Percentiles rank a stretch among this genome's conserved stretches.
phyloP scores from a whole-genome alignment of 37 sponge, comb jelly and placozoan species.

The Crambe crambe region DNA sequence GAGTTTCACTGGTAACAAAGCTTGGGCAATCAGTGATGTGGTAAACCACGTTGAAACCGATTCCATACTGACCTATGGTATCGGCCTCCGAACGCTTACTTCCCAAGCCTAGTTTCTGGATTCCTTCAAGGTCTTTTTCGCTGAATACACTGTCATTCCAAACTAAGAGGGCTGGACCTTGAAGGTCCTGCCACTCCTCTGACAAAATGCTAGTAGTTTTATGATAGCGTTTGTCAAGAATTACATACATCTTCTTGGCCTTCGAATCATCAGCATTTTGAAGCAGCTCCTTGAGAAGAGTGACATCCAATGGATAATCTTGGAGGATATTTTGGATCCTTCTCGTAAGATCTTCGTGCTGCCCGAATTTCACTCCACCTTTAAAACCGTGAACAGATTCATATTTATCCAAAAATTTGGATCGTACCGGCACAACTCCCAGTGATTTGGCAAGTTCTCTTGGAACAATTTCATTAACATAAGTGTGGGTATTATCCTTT shows the following conservation, averaged over 20 bases:
- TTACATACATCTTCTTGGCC: too few relatives aligned
- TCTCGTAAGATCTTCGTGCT: too few relatives aligned
- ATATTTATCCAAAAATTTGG: not conserved
- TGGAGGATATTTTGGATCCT: too few relatives aligned
- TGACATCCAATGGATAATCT: slow-evolving; percentile 10
- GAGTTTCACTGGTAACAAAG: slow-evolving; percentile 64
- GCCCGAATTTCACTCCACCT: too few relatives aligned
- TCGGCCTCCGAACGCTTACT: too few relatives aligned
- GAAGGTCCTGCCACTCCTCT: too few relatives aligned
- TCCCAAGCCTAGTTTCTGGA: slow-evolving; percentile 66
- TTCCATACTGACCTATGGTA: slow-evolving; percentile 82
- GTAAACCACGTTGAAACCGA: slow-evolving; percentile 84
- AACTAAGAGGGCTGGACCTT: too few relatives aligned
- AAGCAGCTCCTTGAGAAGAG: too few relatives aligned
- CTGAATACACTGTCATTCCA: too few relatives aligned
- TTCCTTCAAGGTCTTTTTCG: slow-evolving; percentile 73
- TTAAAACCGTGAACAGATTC: not conserved
- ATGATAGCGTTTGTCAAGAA: slow-evolving; percentile 71
- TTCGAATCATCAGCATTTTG: too few relatives aligned
- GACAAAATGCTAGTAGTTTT: slow-evolving; percentile 14
- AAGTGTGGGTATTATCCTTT: slow-evolving; percentile 9
- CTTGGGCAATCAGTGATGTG: slow-evolving; percentile 85
- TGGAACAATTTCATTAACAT: slow-evolving; percentile 24
- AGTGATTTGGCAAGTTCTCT: slow-evolving; percentile 10
- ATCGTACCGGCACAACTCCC: not conserved